These are phyloP conservation scores for Tragulus kanchil DNA, from an alignment of 2,113 vertebrate species.

Conservation along the genomic window DNA sequence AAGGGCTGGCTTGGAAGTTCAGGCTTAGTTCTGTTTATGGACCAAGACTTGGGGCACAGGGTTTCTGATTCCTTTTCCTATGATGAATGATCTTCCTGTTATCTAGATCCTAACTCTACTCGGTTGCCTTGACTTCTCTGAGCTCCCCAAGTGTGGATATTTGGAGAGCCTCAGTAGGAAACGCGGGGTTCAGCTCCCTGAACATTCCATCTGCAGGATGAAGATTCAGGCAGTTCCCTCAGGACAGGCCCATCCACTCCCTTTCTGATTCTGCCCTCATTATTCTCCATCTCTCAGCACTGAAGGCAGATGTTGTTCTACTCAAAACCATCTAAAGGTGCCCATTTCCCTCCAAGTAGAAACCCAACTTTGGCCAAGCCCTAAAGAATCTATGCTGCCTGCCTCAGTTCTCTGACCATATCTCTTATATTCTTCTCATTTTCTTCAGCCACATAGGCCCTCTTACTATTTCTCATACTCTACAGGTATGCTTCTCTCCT, in stretches of 20 bases:
- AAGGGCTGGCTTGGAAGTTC: background rate
- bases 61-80: background rate
- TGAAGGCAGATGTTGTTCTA: rapidly evolving
- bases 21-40: background rate
- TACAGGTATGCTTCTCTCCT: too few species aligned
- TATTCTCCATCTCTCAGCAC: background rate
- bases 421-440: background rate
- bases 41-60: background rate
- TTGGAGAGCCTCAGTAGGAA: background rate
- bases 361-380: too few species aligned
- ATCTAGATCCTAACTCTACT: background rate
- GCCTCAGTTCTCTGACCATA: background rate
- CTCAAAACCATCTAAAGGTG: background rate
- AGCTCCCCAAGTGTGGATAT: background rate
- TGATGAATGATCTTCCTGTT: background rate
- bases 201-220: background rate
- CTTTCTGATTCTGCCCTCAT: background rate
- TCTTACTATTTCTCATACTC: background rate
- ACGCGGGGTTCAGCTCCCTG: background rate
- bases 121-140: background rate
- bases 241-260: background rate
- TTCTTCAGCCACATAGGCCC: background rate
- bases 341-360: background rate
- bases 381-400: too few species aligned
- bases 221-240: background rate